Conservation (phyloP, 2,888 invertebrate genomes). For the Nezara viridula region DNA sequence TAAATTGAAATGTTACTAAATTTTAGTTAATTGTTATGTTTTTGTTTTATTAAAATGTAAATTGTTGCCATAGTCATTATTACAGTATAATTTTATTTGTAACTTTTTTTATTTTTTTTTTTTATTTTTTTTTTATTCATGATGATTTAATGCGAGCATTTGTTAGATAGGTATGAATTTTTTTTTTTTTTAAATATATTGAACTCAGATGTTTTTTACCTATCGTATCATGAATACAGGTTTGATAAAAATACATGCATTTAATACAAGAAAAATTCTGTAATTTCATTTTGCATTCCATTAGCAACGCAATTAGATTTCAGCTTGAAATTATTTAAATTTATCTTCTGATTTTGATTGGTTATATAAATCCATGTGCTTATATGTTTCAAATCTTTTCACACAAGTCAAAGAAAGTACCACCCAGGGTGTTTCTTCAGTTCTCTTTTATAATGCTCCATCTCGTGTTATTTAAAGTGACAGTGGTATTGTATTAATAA, state of each 20-base stretch:
- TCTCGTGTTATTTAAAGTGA: too few species aligned
- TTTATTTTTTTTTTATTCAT: neutral
- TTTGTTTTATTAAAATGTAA: neutral
- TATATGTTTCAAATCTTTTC: too few species aligned
- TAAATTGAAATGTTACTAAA: slow-evolving; percentile 31
- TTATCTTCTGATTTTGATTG: too few species aligned
- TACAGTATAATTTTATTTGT: neutral
- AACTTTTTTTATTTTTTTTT: neutral
- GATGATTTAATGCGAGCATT: neutral
- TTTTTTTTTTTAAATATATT: neutral
- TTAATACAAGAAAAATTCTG: neutral
- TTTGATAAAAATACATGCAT: neutral
- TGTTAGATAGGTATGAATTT: neutral
- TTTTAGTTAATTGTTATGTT: slow-evolving; percentile 23
- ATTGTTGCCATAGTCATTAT: slow-evolving; percentile 21
- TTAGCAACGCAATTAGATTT: neutral
- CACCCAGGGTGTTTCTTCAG: too few species aligned
- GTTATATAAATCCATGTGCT: too few species aligned
- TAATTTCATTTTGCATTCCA: neutral
- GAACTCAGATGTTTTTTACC: neutral
- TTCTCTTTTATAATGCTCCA: too few species aligned
- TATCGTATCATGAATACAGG: neutral
- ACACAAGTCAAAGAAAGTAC: too few species aligned
- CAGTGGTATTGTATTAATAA: too few species aligned
- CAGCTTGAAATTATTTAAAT: neutral